Evolutionary conservation across 2,888 invertebrate genomes (phyloP), one percentile per base, ranked within the genome.

Genomic region (Apoda limacodes): DNA sequence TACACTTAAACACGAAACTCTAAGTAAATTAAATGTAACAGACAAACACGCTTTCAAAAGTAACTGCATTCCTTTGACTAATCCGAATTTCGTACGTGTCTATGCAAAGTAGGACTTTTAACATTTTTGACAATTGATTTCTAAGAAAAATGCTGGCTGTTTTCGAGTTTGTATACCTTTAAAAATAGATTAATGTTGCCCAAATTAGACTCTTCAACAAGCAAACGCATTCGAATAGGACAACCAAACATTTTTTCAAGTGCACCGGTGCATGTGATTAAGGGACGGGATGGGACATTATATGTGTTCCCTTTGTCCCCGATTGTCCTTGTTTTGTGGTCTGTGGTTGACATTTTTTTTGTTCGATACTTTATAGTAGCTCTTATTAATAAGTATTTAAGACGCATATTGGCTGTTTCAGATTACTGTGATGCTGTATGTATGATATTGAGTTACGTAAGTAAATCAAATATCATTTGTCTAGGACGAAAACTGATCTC

Each of bases 251-350:
- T 62, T 74, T 72, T 72, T 76, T 71, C 63, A 59, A 60, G 63
- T 56, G 67, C 75, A 80, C 50, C 74, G 65, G 69, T 66, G 78
- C 78, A 80, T 80, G 74, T 78, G 75, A 80, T 80, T 78, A 78
- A 70, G 69, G 76, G 76, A 78, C 75, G 68, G 67, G 63, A 78
- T 67, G 72, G n/a, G n/a, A n/a, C n/a, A 71, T 74, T 17, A 76
- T 76, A 65, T 70, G 60, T 57, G 60, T 50, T 54, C 52, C 67
- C 66, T 65, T 72, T 74, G 68, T 69, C 61, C 59, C 41, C 56
- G 45, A 45, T 52, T 64, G 66, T 69, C 64, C 72, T 68, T 66
- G 60, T 66, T 65, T 60, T 72, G 76, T 57, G 75, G 78, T 72
- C 65, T 75, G 71, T 55, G 76, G 74, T 64, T 52, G 55, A 48